These are phyloP conservation scores for Ascidia mentula DNA, from an alignment of 23 tunicate genomes.

Conservation along the genomic window DNA sequence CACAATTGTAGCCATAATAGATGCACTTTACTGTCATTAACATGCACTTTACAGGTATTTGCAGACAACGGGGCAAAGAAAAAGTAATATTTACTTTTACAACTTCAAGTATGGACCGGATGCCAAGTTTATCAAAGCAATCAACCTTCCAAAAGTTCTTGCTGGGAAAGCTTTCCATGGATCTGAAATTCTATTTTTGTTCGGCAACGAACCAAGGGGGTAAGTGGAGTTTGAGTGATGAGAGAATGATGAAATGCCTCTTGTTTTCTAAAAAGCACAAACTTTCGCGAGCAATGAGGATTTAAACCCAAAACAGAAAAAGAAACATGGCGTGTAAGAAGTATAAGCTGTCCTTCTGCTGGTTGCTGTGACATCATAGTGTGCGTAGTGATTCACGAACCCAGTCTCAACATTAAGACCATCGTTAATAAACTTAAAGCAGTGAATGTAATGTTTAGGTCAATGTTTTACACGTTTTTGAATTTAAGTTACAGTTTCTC, in stretches of 20 bases:
- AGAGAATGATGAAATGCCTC: too few relatives aligned
- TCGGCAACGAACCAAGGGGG: neutral
- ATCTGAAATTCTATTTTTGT: neutral
- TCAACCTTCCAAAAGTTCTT: neutral
- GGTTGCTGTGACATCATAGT: too few relatives aligned
- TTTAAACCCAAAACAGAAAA: too few relatives aligned
- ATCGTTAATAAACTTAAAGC: neutral
- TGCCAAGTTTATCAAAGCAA: neutral
- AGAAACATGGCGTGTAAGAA: too few relatives aligned
- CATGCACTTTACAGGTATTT: neutral
- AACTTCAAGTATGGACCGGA: neutral
- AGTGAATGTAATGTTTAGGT: neutral
- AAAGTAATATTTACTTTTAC: neutral
- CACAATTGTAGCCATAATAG: too few relatives aligned
- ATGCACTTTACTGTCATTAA: too few relatives aligned
- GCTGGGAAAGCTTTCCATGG: neutral
- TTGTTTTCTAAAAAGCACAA: too few relatives aligned
- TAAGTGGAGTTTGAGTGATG: too few relatives aligned
- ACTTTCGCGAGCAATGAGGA: too few relatives aligned
- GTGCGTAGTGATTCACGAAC: too few relatives aligned
- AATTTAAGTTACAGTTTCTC: neutral
- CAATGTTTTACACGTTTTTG: neutral
- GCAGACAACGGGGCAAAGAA: neutral
- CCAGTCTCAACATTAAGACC: too few relatives aligned
- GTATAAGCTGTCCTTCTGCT: too few relatives aligned